These are phyloP conservation scores for Stenodera caucasica DNA, from an alignment of 2,888 invertebrate species.

Conservation along the genomic window DNA sequence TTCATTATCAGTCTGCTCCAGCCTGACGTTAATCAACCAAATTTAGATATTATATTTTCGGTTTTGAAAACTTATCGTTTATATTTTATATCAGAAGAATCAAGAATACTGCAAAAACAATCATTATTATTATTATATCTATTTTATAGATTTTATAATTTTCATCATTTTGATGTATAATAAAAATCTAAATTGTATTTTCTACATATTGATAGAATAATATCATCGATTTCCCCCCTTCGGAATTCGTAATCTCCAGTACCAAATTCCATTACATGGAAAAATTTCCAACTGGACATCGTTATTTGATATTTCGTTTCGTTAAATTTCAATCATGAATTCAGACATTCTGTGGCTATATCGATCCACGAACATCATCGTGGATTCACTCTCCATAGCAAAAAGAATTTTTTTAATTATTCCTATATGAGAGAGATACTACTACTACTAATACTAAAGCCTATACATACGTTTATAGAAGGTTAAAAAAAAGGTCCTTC, in stretches of 20 bases:
- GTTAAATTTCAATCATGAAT: slow-evolving; percentile 45
- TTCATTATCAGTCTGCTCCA: slow-evolving; percentile 55
- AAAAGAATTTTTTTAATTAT: slow-evolving; percentile 23
- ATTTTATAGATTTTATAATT: too few species aligned
- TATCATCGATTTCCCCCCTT: slow-evolving; percentile 34
- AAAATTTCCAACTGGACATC: slow-evolving; percentile 44
- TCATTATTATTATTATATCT: too few species aligned
- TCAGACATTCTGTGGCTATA: slow-evolving; percentile 30
- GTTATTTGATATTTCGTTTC: slow-evolving; percentile 45
- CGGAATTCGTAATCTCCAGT: slow-evolving; percentile 51
- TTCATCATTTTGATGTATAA: background rate
- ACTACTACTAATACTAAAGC: background rate
- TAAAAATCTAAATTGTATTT: slow-evolving; percentile 32
- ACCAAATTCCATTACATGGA: slow-evolving; percentile 48
- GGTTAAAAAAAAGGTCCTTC: slow-evolving; percentile 1
- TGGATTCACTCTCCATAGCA: background rate
- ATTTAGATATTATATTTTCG: slow-evolving; percentile 52
- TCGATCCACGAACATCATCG: slow-evolving; percentile 14
- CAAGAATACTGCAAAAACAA: background rate
- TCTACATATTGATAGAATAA: slow-evolving; percentile 33
- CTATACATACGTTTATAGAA: background rate
- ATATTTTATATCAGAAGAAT: slow-evolving; percentile 29
- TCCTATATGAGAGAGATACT: slow-evolving; percentile 7
- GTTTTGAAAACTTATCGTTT: slow-evolving; percentile 48
- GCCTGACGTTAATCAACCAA: slow-evolving; percentile 53